Conservation (phyloP, 2,797 vertebrate genomes). For the Cetoscarus ocellatus region DNA sequence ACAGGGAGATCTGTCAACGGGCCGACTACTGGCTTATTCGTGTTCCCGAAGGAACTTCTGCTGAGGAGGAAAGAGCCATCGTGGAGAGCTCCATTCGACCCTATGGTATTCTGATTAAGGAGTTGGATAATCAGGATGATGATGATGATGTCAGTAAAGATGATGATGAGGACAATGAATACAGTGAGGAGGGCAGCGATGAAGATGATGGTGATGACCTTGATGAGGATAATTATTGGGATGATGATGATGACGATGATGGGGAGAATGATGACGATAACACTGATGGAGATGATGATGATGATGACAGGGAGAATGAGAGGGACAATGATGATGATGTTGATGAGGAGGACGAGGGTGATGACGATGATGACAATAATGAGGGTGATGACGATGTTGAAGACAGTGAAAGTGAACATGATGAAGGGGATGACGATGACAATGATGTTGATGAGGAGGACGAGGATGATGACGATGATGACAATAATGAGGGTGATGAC, state of each 20-base stretch:
- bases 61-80: not conserved
- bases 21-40: constrained; percentile 34
- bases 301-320: not conserved
- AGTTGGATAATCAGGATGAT: not conserved
- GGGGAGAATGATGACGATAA: not conserved
- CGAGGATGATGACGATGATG: too few species aligned
- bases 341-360: not conserved
- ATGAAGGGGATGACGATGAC: too few species aligned
- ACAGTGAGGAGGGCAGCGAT: not conserved
- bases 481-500: too few species aligned
- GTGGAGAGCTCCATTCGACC: constrained; percentile 30
- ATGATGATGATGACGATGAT: not conserved
- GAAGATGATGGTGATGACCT: not conserved
- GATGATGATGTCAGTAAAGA: not conserved
- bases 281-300: not conserved
- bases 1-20: not conserved
- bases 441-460: too few species aligned
- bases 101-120: constrained; percentile 30
- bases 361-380: not conserved
- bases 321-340: too few species aligned
- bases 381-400: too few species aligned
- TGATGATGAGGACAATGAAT: not conserved
- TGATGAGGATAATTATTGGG: too few species aligned
- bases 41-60: not conserved
- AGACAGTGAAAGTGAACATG: too few species aligned